These are phyloP conservation scores for Phania funesta DNA, from an alignment of 2,888 invertebrate species.

Conservation along the genomic window DNA sequence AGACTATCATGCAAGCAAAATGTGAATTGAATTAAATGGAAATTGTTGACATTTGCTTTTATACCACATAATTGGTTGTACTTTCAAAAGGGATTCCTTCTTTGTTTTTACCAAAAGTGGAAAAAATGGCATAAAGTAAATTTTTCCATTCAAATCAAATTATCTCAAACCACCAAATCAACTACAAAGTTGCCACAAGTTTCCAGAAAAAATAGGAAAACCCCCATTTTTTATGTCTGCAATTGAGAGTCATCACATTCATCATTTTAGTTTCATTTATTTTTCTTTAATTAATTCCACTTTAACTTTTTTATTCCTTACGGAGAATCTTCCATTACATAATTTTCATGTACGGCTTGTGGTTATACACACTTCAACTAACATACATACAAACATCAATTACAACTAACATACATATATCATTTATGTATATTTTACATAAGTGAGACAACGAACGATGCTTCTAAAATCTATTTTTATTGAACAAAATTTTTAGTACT, in stretches of 20 bases:
- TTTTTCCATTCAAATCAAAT: no score
- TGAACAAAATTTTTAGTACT: constrained; percentile 41
- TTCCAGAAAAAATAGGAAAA: constrained; percentile 41
- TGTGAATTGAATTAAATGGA: no score
- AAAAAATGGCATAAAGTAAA: no score
- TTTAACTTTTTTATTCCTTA: constrained; percentile 10
- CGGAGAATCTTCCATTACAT: constrained; percentile 49
- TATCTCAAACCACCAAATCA: no score
- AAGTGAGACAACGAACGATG: not conserved
- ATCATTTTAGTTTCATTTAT: not conserved
- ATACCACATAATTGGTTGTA: no score
- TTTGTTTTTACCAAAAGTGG: no score
- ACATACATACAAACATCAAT: no score
- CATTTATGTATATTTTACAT: constrained; percentile 23
- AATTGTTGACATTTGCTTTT: no score
- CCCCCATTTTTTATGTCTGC: not conserved
- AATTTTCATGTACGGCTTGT: constrained; percentile 24
- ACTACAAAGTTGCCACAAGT: not conserved
- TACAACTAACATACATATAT: constrained; percentile 41
- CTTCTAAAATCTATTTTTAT: constrained; percentile 43
- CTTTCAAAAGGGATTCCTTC: no score
- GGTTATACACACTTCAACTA: constrained; percentile 51
- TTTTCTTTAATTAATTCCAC: constrained; percentile 20
- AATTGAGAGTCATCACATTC: not conserved
- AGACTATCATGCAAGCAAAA: no score